Conservation (phyloP, 2,113 vertebrate genomes). For the Ammodytes marinus region DNA sequence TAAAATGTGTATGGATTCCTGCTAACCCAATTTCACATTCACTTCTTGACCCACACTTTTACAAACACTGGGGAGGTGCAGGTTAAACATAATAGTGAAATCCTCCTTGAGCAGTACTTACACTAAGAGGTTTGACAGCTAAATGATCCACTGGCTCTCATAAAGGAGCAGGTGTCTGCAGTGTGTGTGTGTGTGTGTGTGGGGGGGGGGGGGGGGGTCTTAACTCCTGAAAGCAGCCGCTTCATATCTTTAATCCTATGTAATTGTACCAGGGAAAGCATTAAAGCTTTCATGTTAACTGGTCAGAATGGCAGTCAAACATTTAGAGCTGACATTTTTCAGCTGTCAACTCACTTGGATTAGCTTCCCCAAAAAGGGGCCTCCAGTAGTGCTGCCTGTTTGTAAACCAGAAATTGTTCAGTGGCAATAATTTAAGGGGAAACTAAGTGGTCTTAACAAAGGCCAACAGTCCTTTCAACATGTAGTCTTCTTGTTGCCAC, state of each 20-base stretch:
- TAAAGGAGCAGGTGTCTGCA: slow-evolving; percentile 55
- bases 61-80: neutral
- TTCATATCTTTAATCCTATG: neutral
- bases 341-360: neutral
- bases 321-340: neutral
- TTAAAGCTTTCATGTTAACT: neutral
- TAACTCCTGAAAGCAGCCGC: neutral
- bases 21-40: too few relatives aligned
- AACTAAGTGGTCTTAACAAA: neutral
- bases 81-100: neutral
- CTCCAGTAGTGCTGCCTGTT: neutral
- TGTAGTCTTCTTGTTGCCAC: neutral
- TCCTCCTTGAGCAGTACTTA: neutral
- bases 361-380: neutral
- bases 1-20: neutral
- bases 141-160: neutral
- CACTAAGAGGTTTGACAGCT: slow-evolving; percentile 14
- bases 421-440: neutral
- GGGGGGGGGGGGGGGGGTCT: neutral
- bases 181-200: neutral
- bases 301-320: neutral
- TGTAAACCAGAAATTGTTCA: neutral
- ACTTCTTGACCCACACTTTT: neutral
- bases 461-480: neutral
- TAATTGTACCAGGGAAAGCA: neutral